A percentile compares a stretch with the other conserved stretches of the same genome.
phyloP scores from a whole-genome alignment of 2,797 vertebrate genomes.

The Aldrovandia affinis region DNA sequence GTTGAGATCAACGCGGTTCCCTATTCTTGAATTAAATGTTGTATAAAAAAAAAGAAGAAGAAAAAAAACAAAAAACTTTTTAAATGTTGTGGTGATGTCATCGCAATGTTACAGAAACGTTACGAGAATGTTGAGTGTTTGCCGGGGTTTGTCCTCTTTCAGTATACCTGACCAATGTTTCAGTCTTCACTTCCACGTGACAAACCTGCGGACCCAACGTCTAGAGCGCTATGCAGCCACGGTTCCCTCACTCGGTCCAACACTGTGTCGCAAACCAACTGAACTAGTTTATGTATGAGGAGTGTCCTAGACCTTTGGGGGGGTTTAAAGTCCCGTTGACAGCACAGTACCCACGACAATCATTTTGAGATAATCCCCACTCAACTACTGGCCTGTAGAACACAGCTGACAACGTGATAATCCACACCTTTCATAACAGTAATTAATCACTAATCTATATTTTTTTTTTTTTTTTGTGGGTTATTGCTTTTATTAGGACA shows the following conservation, averaged over 20 bases:
- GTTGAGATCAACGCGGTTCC: neutral
- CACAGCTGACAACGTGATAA: neutral
- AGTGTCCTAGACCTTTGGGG: neutral
- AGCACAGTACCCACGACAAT: slow-evolving; percentile 5
- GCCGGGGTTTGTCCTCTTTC: neutral
- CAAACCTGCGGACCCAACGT: neutral
- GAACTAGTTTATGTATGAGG: neutral
- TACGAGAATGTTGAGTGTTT: slow-evolving; percentile 10
- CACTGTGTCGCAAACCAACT: neutral
- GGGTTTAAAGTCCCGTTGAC: neutral
- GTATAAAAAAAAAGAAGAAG: no score
- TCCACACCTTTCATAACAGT: neutral
- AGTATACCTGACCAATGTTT: slow-evolving; percentile 9
- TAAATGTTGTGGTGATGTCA: neutral
- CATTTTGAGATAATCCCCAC: neutral
- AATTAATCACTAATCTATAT: neutral
- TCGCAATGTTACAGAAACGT: neutral
- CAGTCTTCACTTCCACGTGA: neutral
- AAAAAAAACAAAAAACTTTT: no score
- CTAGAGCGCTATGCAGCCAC: neutral
- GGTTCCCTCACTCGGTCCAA: neutral
- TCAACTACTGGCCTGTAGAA: neutral
- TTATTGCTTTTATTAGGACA: neutral
- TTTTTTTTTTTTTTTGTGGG: neutral
- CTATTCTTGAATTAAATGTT: neutral